Conservation (phyloP, 2,113 vertebrate genomes). For the Sterrhoptilus dennistouni region DNA sequence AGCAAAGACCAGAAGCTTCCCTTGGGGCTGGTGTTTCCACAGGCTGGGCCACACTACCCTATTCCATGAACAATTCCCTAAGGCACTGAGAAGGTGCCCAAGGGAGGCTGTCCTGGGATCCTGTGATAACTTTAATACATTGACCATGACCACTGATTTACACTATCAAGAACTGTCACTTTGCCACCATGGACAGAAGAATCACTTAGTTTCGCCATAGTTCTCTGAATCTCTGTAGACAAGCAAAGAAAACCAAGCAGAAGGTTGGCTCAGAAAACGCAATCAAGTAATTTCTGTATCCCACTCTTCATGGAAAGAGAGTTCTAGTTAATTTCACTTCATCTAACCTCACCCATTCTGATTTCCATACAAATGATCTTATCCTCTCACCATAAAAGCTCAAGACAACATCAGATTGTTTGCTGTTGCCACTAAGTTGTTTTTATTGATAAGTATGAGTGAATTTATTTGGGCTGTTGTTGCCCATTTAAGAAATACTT, state of each 20-base stretch:
- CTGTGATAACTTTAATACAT: neutral
- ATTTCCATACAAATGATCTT: neutral
- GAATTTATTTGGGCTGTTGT: neutral
- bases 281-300: neutral
- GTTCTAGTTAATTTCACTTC: neutral
- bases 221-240: neutral
- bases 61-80: neutral
- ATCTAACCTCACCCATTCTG: neutral
- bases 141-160: neutral
- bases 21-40: neutral
- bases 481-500: neutral
- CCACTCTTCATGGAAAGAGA: neutral
- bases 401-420: neutral
- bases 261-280: accelerated
- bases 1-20: neutral
- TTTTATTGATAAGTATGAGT: neutral
- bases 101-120: neutral
- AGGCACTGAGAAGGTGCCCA: neutral
- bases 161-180: neutral
- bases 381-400: neutral
- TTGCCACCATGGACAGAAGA: neutral
- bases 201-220: neutral
- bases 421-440: accelerated
- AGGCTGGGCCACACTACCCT: neutral
- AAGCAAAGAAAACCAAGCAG: neutral